Evolutionary conservation across 2,113 vertebrate species (phyloP), one percentile per base, ranked within the genome.

Genomic region (Oreochromis spilurus): DNA sequence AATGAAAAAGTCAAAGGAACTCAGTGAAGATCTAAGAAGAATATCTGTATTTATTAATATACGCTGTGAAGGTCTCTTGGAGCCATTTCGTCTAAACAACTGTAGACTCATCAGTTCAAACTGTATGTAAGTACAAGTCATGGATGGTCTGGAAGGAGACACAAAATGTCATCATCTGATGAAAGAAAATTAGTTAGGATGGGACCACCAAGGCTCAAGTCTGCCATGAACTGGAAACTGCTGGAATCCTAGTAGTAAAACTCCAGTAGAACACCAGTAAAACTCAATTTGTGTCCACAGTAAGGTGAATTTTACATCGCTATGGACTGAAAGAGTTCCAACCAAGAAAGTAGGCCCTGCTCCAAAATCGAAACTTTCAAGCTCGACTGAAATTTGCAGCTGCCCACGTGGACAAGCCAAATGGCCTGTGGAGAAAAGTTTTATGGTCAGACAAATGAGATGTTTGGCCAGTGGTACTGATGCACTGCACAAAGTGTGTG

Each of bases 121-220:
- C 29, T 36, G 17, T 36, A 12, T 62, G 31, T 12, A 62, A 62
- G 2, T 62, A 62, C 31, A 62, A 36, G 31, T n/a, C 58, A 62
- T 62, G 31, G 58, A 36, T 36, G 31, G 34, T 62, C 58, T n/a
- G 58, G 17, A n/a, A 62, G 58, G 58, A 36, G 58, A 36, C 58
- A 1, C 31, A 62, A 34, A 36, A 62, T 62, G 31, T 62, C 58
- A n/a, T 17, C 0, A 34, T 1, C 2, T 62, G 9, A 62, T 1
- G 17, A 62, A 62, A 62, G 29, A 6, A 36, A 62, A 62, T n/a
- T 11, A 12, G 17, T 62, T 62, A 4, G 58, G 1, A 62, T 36
- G 2, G 58, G 5, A 62, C 29, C 58, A 36, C 58, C 58, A 36
- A 62, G 17, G 9, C 9, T 62, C 60, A 65, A 65, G 60, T 65